phyloP scores from a whole-genome alignment of 2,797 vertebrate species.

The Xyrichtys novacula region DNA sequence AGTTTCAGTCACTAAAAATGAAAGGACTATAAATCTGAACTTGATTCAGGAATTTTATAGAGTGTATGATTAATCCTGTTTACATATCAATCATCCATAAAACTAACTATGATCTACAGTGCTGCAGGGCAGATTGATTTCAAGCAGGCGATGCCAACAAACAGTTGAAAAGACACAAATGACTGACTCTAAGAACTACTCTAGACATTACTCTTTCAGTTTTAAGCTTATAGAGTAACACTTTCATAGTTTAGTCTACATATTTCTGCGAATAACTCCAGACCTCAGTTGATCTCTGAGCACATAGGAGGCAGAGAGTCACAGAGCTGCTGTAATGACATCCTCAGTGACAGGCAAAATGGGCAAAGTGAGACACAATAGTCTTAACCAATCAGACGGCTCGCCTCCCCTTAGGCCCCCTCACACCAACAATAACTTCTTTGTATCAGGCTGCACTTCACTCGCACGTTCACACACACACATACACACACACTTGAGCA shows the following conservation, averaged over 20 bases:
- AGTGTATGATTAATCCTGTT: neutral
- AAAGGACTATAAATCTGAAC: no score
- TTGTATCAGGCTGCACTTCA: slow-evolving; percentile 84
- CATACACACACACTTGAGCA: slow-evolving; percentile 22
- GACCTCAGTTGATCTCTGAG: slow-evolving; percentile 72
- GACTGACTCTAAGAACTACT: no score
- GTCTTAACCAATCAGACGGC: slow-evolving; percentile 87
- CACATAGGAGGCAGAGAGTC: slow-evolving; percentile 35
- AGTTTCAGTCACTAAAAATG: no score
- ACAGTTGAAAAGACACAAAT: no score
- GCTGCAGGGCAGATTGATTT: no score
- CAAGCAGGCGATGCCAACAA: no score
- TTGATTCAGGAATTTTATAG: neutral
- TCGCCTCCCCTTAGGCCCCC: slow-evolving; percentile 81
- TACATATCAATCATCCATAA: neutral
- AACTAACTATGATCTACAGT: neutral
- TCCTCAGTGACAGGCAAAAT: slow-evolving; percentile 78
- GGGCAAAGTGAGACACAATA: slow-evolving; percentile 84
- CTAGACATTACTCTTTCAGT: slow-evolving; percentile 11
- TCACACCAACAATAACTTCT: slow-evolving; percentile 84
- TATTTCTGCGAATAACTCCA: slow-evolving; percentile 51
- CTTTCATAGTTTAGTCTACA: slow-evolving; percentile 38
- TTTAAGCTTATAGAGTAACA: slow-evolving; percentile 35
- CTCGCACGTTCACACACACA: slow-evolving; percentile 63
- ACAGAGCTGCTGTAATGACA: slow-evolving; percentile 72